These are phyloP conservation scores for Oryzias curvinotus DNA, from an alignment of 2,113 vertebrate species.

Conservation along the genomic window DNA sequence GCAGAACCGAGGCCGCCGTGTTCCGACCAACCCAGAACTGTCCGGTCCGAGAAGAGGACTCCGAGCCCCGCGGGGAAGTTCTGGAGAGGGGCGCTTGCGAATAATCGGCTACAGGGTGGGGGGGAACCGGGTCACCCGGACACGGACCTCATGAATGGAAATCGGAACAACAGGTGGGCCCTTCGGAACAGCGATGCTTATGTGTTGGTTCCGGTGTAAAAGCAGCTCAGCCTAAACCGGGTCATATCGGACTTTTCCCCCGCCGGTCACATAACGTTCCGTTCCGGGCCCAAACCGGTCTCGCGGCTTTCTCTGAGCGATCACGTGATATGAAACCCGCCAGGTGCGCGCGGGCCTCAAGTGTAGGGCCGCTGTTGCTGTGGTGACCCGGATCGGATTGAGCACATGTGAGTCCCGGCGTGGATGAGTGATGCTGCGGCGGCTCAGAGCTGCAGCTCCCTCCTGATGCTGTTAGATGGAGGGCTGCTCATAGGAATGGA, in stretches of 20 bases:
- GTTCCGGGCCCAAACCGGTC: conserved; percentile 33
- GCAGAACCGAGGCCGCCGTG: too few species aligned
- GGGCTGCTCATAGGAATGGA: too few species aligned
- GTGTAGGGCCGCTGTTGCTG: not conserved
- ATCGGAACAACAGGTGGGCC: conserved; percentile 90
- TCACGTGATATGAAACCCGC: conserved; percentile 41
- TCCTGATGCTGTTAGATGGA: too few species aligned
- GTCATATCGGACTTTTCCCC: not conserved
- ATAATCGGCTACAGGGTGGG: too few species aligned
- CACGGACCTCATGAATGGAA: conserved; percentile 97
- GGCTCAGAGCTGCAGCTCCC: too few species aligned
- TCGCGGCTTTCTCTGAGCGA: conserved; percentile 11
- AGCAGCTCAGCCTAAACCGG: not conserved
- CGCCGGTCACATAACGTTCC: not conserved
- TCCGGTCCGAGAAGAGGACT: too few species aligned
- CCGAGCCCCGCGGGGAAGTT: too few species aligned
- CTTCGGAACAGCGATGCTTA: conserved; percentile 1
- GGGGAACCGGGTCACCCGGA: conserved; percentile 74
- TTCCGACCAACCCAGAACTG: too few species aligned
- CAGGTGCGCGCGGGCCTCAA: conserved; percentile 53
- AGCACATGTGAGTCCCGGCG: not conserved
- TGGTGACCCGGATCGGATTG: not conserved
- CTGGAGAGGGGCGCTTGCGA: too few species aligned
- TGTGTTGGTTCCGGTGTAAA: conserved; percentile 5
- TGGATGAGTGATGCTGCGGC: not conserved